Percentiles rank a stretch among this genome's conserved stretches.
These are phyloP conservation scores for Corticium candelabrum DNA, from an alignment of 37 sponge, comb jelly and placozoan genomes.

Conservation along the genomic window DNA sequence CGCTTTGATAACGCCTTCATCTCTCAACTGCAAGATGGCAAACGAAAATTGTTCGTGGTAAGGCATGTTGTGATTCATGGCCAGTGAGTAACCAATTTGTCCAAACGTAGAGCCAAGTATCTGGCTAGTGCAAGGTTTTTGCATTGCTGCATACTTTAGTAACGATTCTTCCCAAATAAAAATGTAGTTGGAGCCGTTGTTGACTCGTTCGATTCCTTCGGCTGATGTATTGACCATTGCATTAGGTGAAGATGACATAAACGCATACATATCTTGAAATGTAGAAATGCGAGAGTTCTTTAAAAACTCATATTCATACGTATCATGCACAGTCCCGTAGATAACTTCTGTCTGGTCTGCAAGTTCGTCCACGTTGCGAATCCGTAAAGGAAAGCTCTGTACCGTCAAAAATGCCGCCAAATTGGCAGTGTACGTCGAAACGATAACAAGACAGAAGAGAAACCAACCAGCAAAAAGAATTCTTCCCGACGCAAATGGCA, in stretches of 20 bases:
- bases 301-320: background rate
- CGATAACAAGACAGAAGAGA: background rate
- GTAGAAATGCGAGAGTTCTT: background rate
- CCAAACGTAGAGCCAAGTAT: background rate
- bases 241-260: background rate
- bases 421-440: background rate
- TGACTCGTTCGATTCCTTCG: background rate
- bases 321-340: background rate
- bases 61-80: background rate
- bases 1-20: background rate
- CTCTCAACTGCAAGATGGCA: background rate
- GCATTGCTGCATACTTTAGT: background rate
- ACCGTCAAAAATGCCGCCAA: background rate
- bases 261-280: background rate
- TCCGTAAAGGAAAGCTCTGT: background rate
- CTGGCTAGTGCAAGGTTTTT: background rate
- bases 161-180: background rate
- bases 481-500: background rate
- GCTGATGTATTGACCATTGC: background rate
- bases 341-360: background rate
- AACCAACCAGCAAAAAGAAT: background rate
- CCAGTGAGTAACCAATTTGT: background rate
- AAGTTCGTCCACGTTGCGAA: background rate
- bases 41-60: background rate
- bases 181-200: background rate